phyloP scores from a whole-genome alignment of 2,888 invertebrate species.

The Lasioglossum calceatum region DNA sequence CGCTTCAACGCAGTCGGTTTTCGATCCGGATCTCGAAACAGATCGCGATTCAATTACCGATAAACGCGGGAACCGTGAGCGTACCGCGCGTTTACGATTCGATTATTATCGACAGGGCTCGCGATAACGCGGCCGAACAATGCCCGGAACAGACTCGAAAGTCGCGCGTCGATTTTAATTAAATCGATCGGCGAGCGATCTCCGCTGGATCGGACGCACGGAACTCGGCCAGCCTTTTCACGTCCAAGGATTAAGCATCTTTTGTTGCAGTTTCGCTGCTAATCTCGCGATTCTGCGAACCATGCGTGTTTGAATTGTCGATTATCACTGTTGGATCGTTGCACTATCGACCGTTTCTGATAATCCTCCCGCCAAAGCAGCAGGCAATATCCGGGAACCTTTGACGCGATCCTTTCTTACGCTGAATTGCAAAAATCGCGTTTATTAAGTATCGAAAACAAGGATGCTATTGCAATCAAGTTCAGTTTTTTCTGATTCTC shows the following conservation, averaged over 20 bases:
- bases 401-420: neutral
- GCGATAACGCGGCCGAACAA: neutral
- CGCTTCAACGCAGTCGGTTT: neutral
- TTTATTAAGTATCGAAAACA: neutral
- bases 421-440: neutral
- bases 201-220: neutral
- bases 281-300: conserved; percentile 3
- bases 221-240: neutral
- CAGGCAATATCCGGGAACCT: neutral
- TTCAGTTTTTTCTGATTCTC: neutral
- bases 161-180: conserved; percentile 38
- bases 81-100: conserved; percentile 25
- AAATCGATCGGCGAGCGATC: conserved; percentile 14
- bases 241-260: conserved; percentile 2
- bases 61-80: conserved; percentile 1
- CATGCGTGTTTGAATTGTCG: neutral
- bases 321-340: neutral
- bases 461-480: too few species aligned
- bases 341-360: neutral
- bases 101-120: conserved; percentile 29
- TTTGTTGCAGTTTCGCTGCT: neutral
- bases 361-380: neutral
- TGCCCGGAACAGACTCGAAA: neutral
- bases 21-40: neutral
- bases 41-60: conserved; percentile 45